Evolutionary conservation across 2,113 vertebrate species (phyloP), one percentile per base, ranked within the genome.

Genomic region (Labrus mixtus): DNA sequence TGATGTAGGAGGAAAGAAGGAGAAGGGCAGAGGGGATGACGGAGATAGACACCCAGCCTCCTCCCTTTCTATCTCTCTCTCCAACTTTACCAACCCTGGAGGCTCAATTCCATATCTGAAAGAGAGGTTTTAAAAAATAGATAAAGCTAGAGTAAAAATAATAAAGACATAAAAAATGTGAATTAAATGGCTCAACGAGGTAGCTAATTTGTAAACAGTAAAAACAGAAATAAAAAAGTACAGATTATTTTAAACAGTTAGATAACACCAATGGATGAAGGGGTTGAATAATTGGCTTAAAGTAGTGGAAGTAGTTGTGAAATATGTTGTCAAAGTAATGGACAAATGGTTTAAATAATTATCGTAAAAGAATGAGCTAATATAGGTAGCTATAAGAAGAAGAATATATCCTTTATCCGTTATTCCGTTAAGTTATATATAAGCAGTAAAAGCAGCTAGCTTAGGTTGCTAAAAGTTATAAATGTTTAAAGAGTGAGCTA

Each of bases 21-120:
- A 82, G 36, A 87, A 63, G 19, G 78, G 65, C 37, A 88, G 82
- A 54, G 82, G 71, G 72, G 91, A 91, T 20, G 96, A 95, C 86
- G 95, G 95, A 7, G 97, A 96, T 20, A 92, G 86, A 55, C 95
- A 94, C 57, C 93, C 94, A 0, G 91, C 95, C 93, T 98, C 96
- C 83, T 98, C 96, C 90, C 96, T 96, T 87, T 98, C 97, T 81
- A 97, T 96, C 87, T 99, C 97, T 84, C 96, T 96, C 92, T 98
- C 98, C 91, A 99, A 22, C 89, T 98, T 98, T 90, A 99, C 97
- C 87, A 99, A 91, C 41, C 95, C 96, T 22, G 97, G 97, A 75
- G 98, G 97, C 69, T 99, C 97, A 56, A 99, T 93, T 5, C 96
- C 97, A 74, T 96, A 97, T 92, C 97, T 99, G 82, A 92, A 36